Conservation (phyloP, 2,888 invertebrate genomes). For the Mesorhabditis spiculigera region DNA sequence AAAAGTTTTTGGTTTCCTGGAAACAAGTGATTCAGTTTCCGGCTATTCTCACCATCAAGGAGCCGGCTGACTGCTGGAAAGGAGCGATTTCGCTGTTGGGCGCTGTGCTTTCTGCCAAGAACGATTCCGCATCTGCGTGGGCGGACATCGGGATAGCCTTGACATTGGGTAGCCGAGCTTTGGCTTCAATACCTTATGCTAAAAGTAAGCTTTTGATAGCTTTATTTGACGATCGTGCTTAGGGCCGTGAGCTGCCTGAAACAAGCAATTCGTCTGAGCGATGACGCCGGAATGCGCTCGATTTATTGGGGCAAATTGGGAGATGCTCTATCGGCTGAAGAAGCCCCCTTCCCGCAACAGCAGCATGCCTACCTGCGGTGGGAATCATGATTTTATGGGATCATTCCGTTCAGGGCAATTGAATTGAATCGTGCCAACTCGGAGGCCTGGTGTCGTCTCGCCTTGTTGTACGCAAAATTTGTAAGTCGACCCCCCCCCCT, state of each 20-base stretch:
- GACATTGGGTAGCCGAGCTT: neutral
- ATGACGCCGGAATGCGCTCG: slow-evolving; percentile 4
- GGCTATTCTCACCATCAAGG: neutral
- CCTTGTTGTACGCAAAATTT: slow-evolving; percentile 18
- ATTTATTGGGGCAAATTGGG: neutral
- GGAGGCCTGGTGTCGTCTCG: slow-evolving; percentile 25
- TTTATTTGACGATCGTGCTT: neutral
- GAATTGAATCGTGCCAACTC: slow-evolving; percentile 29
- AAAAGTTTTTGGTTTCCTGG: neutral
- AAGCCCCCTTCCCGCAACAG: neutral
- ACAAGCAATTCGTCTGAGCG: slow-evolving; percentile 2
- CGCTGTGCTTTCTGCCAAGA: neutral
- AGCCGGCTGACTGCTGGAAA: neutral
- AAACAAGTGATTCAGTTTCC: neutral
- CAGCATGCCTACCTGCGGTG: neutral
- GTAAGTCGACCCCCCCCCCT: neutral
- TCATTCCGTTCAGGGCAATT: slow-evolving; percentile 18
- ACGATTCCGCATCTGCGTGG: neutral
- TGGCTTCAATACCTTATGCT: neutral
- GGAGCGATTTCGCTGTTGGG: neutral
- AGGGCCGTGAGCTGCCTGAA: neutral
- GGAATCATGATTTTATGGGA: neutral
- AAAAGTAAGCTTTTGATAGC: neutral
- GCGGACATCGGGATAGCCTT: neutral
- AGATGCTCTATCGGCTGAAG: neutral